Base-by-base conservation (phyloP, 2,113 vertebrate genomes). In the Glaucidium brasilianum region DNA sequence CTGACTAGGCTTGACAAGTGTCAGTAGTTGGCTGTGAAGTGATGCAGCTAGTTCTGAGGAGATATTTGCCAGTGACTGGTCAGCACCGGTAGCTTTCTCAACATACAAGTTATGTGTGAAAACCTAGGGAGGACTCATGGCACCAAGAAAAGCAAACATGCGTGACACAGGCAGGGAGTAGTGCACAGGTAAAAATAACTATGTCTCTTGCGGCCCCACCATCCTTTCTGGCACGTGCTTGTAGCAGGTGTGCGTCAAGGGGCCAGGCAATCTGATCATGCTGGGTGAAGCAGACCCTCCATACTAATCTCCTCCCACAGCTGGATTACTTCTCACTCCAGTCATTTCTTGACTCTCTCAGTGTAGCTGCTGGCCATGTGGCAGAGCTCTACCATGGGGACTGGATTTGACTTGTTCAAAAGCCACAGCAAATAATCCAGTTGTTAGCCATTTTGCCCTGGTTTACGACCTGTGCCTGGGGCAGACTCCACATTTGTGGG, bases 91-190 rank as follows among this genome's bases (percentile, higher is more conserved):
- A 83, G 53, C 16, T 83, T 78, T 88, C 56, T 43, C 52, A 52
- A 53, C 10, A 10, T 63, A 75, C 19, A 88, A 74, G 11, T 21
- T 41, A 3, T 34, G 13, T 63, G 9, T 63, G 20, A 41, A 88
- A 75, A 72, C 49, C 29, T 64, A 37, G 52, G 88, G 75, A 47
- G 39, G 30, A 37, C 34, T 88, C 5, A 9, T n/a, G 59, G 67
- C 35, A 55, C 23, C 10, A 12, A 79, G n/a, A 69, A 45, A 77
- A 90, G 23, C 23, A 83, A 67, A 41, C 5, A 4, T 22, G 19
- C 4, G 0, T n/a, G 34, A 5, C 10, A n/a, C 7, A 25, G 30
- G 27, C 0, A 3, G 39, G 32, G 27, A 64, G 5, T 27, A 34
- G n/a, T 47, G 25, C 26, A 32, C 10, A 43, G 27, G 27, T 35